Base-by-base conservation (phyloP, 2,113 vertebrate genomes). In the Eupsittula cactorum region DNA sequence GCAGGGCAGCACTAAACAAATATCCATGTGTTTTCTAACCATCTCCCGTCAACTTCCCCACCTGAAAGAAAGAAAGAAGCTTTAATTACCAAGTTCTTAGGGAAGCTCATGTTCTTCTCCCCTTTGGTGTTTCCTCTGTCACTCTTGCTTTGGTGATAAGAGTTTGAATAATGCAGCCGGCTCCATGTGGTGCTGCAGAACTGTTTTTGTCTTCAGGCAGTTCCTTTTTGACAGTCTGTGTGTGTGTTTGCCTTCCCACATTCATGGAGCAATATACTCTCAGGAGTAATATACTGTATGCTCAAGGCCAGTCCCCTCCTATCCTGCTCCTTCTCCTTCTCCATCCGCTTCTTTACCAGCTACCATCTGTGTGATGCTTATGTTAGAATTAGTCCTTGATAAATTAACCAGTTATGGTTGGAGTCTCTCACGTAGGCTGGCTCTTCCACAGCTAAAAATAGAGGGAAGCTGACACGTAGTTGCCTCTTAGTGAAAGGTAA, bases 131-230 rank as follows among this genome's bases (percentile, higher is more conserved):
- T 93, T 91, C 90, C 93, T 84, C 57, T 46, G 44, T 35, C 29
- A 70, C 78, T 89, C 50, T 65, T 50, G 86, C 81, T 87, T 85
- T 91, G 92, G 59, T 92, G 95, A 90, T 73, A 68, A 67, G 80
- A 75, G 28, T 75, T 83, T 73, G 75, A 91, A 92, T 95, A 95
- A 94, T 76, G 65, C 82, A 82, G n/a, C 75, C 25, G 67, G 1
- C 50, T 93, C 70, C n/a, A 1, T 25, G 73, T 47, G 69, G 46
- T 78, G 84, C 81, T 50, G 82, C 33, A 55, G 92, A 94, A 39
- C 35, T 67, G 55, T 21, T 94, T 94, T 60, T 89, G 62, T 95
- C 93, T 88, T 79, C 91, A 79, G 76, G 90, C 93, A 31, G 81
- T 84, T 95, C 87, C 90, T 91, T 91, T 90, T n/a, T 70, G 53